A percentile compares a stretch with the other conserved stretches of the same genome.
Evolutionary conservation across 2,113 vertebrate species (phyloP).

Genomic region (Calypte anna): DNA sequence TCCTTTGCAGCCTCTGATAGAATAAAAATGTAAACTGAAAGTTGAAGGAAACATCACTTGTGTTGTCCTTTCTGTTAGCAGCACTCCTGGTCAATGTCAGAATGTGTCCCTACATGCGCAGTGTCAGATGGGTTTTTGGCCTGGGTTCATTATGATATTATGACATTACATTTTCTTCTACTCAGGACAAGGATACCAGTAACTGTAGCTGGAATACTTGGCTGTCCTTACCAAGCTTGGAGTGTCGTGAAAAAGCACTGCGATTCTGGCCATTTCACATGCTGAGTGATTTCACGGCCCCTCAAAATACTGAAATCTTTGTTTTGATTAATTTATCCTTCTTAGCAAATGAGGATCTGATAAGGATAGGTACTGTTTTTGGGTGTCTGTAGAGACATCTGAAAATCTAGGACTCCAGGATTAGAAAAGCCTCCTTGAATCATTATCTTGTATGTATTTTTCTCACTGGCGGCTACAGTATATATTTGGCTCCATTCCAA

Average conservation of each 20-base stretch:
- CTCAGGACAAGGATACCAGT: not conserved
- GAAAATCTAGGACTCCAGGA: not conserved
- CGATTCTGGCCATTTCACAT: fast-evolving
- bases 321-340: not conserved
- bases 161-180: not conserved
- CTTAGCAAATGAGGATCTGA: not conserved
- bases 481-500: not conserved
- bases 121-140: not conserved
- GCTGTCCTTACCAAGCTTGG: not conserved
- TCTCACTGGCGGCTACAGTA: not conserved
- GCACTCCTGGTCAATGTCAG: fast-evolving
- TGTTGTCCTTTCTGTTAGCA: not conserved
- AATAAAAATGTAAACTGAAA: not conserved
- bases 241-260: not conserved
- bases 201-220: not conserved
- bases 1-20: not conserved
- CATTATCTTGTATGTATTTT: not conserved
- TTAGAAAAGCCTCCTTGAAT: not conserved
- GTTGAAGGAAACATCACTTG: not conserved
- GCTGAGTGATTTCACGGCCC: not conserved
- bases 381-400: not conserved
- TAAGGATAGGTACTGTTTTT: not conserved
- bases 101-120: no score
- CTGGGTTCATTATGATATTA: not conserved
- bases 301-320: not conserved